Evolutionary conservation across 2,888 invertebrate genomes (phyloP).

Genomic region (Hypomecis punctinalis): DNA sequence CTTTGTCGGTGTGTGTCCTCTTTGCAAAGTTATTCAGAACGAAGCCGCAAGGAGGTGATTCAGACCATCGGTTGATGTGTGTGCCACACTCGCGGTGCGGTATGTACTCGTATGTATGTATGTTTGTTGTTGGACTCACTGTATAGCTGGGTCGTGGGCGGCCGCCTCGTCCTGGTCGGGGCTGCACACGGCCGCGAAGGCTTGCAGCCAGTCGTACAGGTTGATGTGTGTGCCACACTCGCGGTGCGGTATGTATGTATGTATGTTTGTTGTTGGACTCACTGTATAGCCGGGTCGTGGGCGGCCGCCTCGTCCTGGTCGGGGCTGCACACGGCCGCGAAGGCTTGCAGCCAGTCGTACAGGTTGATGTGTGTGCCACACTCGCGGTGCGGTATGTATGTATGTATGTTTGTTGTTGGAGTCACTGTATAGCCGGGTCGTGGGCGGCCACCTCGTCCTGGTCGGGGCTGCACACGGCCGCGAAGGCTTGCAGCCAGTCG

Average conservation of each 20-base stretch:
- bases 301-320: slow-evolving; percentile 72
- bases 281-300: slow-evolving; percentile 82
- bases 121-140: slow-evolving; percentile 76
- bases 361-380: slow-evolving; percentile 96
- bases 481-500: slow-evolving; percentile 95
- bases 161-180: slow-evolving; percentile 76
- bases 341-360: slow-evolving; percentile 96
- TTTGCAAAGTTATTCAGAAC: too few species aligned
- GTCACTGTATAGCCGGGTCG: slow-evolving; percentile 84
- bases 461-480: slow-evolving; percentile 85
- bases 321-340: slow-evolving; percentile 86
- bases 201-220: slow-evolving; percentile 96
- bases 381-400: too few species aligned
- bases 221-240: slow-evolving; percentile 97
- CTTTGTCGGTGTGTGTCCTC: too few species aligned
- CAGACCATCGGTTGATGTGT: too few species aligned
- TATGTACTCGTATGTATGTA: too few species aligned
- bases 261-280: too few species aligned
- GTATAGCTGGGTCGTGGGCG: slow-evolving; percentile 81
- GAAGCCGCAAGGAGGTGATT: too few species aligned
- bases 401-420: too few species aligned
- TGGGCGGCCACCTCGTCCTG: slow-evolving; percentile 75
- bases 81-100: too few species aligned
- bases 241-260: too few species aligned
- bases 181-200: slow-evolving; percentile 87